Evolutionary conservation across 1,140 invertebrate genomes (phyloP).

Genomic region (Limonius californicus): DNA sequence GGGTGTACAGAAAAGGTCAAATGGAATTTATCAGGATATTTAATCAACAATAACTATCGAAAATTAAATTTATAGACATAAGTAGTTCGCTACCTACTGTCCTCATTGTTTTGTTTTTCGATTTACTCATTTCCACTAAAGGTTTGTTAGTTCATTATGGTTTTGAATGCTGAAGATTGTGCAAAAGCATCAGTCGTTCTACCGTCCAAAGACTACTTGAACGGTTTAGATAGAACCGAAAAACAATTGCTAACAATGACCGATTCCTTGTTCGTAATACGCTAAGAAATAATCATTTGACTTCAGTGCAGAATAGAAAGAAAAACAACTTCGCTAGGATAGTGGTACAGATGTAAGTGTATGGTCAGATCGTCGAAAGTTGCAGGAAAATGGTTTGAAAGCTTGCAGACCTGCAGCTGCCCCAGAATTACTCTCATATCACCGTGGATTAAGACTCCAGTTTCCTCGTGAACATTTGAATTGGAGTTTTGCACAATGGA

Average conservation of each 20-base stretch:
- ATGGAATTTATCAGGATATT: too few relatives aligned
- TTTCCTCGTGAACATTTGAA: background rate
- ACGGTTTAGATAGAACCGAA: too few relatives aligned
- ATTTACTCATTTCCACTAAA: too few relatives aligned
- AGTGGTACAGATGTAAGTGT: background rate
- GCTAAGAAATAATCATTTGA: background rate
- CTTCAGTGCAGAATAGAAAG: slow-evolving; percentile 1
- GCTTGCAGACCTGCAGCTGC: background rate
- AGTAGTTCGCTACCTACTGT: too few relatives aligned
- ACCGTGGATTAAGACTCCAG: background rate
- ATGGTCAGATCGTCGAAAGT: background rate
- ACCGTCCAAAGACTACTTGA: too few relatives aligned
- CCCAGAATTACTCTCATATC: background rate
- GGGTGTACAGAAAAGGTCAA: too few relatives aligned
- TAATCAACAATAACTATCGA: too few relatives aligned
- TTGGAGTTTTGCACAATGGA: background rate
- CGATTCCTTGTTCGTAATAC: background rate
- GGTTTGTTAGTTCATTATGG: too few relatives aligned
- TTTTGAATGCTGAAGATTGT: too few relatives aligned
- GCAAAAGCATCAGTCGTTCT: too few relatives aligned
- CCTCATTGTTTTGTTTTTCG: too few relatives aligned
- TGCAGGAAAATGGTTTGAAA: background rate
- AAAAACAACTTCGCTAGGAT: background rate
- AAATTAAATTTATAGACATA: too few relatives aligned
- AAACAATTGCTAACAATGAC: background rate